Conservation (phyloP, 2,113 vertebrate species). For the Cacatua alba region DNA sequence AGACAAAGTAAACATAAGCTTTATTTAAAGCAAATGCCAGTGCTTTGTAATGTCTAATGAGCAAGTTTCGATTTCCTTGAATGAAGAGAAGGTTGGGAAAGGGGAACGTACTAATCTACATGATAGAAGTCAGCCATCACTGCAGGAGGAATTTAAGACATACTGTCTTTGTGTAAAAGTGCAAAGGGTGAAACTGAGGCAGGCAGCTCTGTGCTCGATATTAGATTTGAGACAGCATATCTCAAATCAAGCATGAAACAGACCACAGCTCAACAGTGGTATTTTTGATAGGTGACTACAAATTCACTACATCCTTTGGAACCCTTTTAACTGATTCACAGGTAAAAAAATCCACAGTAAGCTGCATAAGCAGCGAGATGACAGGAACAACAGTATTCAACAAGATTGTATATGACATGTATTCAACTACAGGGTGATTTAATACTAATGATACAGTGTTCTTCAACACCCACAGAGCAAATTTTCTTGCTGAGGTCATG, state of each 20-base stretch:
- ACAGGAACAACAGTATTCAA: background rate
- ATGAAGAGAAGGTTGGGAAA: background rate
- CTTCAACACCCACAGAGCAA: background rate
- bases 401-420: background rate
- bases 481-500: conserved; percentile 24
- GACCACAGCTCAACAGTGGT: background rate
- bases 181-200: background rate
- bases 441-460: background rate
- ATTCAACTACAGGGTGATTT: background rate
- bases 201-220: background rate
- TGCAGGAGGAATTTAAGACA: background rate
- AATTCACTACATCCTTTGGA: background rate
- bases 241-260: background rate
- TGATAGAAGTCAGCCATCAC: background rate
- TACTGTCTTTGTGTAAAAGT: background rate
- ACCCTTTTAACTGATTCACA: background rate
- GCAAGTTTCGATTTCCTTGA: background rate
- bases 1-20: background rate
- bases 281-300: background rate
- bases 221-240: background rate
- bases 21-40: background rate
- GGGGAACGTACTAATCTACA: background rate
- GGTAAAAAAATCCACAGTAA: background rate
- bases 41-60: background rate
- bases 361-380: background rate